Evolutionary conservation across 2,888 invertebrate species (phyloP), one percentile per base, ranked within the genome.

Genomic region (Ischnus inquisitorius): DNA sequence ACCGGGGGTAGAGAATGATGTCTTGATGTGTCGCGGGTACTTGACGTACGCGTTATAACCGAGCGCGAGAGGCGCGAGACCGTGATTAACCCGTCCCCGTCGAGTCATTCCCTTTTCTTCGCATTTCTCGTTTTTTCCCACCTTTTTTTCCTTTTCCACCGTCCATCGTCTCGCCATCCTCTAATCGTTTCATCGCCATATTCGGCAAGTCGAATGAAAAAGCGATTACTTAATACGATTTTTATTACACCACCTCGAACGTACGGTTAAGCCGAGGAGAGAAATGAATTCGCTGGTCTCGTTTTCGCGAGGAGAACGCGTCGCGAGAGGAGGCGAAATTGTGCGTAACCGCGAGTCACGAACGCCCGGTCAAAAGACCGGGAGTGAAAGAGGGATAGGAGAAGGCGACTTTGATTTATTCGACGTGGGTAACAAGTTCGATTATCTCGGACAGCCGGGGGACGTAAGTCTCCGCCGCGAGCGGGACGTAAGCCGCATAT

Each of bases 21-120:
- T 91, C 91, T 91, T 91, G 90, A 90, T 91, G 90, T 88, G 88
- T 88, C 88, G 86, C 84, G 77, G 77, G 82, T 78, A 57, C 82
- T 65, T 83, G 86, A 86, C 82, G 78, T 84, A 81, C 71, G 78
- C 43, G 82, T 72, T 81, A 77, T 77, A 86, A 60, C 79, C 64
- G 34, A 34, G 1, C 34, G 34, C 78, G 74, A 75, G 68, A 43
- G 72, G 79, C 75, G 84, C 60, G 72, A 85, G 72, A 67, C 84
- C 67, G 75, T 87, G 87, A 89, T 89, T 89, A 88, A 87, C 87
- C 84, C 87, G 87, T 89, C 85, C 34, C 34, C 72, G 71, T 75
- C 82, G 76, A 83, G 78, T 85, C 75, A 69, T 75, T 83, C 76
- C 34, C 67, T 82, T 83, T 82, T 80, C 75, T 69, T 72, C 79